phyloP scores from a whole-genome alignment of 2,888 invertebrate species.

The Drosophila dives region DNA sequence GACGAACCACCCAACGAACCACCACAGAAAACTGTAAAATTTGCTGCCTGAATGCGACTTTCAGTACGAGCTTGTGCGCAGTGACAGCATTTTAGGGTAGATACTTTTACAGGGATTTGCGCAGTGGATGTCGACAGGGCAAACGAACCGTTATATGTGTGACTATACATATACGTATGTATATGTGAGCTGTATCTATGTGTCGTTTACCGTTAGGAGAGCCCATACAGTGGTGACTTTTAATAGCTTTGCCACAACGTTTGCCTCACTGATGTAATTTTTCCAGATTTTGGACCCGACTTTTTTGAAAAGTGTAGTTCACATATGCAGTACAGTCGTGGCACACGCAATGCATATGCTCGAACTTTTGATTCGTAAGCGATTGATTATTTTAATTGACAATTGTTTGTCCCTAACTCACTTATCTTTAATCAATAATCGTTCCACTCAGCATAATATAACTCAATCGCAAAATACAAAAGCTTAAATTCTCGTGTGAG shows the following conservation, averaged over 20 bases:
- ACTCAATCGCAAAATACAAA: not conserved
- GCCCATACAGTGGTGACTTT: constrained; percentile 75
- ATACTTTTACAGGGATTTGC: constrained; percentile 84
- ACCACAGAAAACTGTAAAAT: constrained; percentile 49
- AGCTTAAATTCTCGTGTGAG: not conserved
- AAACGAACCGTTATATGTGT: constrained; percentile 54
- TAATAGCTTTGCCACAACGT: constrained; percentile 38
- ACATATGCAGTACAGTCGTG: constrained; percentile 41
- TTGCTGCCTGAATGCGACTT: constrained; percentile 58
- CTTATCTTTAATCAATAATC: not conserved
- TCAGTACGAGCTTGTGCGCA: constrained; percentile 82
- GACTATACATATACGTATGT: constrained; percentile 14
- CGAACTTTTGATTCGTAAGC: not conserved
- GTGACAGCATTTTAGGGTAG: constrained; percentile 84
- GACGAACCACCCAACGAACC: constrained; percentile 37
- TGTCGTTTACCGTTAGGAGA: constrained; percentile 55
- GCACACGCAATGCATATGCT: constrained; percentile 19
- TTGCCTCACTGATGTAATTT: constrained; percentile 20
- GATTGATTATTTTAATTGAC: not conserved
- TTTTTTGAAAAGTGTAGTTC: constrained; percentile 49
- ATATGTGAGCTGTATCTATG: constrained; percentile 9
- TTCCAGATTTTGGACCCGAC: constrained; percentile 2
- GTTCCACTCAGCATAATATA: not conserved
- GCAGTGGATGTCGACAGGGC: constrained; percentile 78
- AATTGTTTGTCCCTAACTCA: not conserved